Evolutionary conservation across 2,888 invertebrate species (phyloP).

Genomic region (Meiosimyza platycephala): DNA sequence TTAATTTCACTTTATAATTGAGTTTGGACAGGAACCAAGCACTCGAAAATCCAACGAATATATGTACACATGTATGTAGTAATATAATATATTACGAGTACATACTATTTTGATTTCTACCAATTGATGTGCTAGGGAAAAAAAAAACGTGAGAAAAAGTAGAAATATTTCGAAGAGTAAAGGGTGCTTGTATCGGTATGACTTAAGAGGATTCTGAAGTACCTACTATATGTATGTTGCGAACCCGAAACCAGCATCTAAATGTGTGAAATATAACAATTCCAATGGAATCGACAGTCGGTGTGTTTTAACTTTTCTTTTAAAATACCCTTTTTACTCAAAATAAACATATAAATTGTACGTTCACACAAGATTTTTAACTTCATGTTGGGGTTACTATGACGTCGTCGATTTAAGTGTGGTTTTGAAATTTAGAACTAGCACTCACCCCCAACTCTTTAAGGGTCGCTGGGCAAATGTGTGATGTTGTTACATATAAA

Average conservation of each 20-base stretch:
- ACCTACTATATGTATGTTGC: not conserved
- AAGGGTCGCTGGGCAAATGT: too few relatives aligned
- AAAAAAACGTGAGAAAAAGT: constrained; percentile 5
- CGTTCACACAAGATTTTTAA: constrained; percentile 24
- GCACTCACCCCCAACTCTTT: not conserved
- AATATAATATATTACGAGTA: too few relatives aligned
- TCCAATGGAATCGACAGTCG: not conserved
- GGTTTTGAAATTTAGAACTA: constrained; percentile 16
- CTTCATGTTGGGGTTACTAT: constrained; percentile 23
- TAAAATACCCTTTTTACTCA: not conserved
- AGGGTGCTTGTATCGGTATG: not conserved
- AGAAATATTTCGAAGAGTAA: not conserved
- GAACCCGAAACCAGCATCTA: constrained; percentile 15
- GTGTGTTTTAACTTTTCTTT: not conserved
- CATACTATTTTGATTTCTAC: not conserved
- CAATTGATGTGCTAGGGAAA: not conserved
- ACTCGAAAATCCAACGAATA: not conserved
- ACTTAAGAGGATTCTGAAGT: not conserved
- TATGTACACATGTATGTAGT: too few relatives aligned
- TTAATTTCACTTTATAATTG: constrained; percentile 58
- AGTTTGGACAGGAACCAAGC: constrained; percentile 13
- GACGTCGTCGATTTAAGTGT: constrained; percentile 10
- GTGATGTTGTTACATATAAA: too few relatives aligned
- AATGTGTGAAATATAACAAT: not conserved
- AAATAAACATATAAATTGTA: constrained; percentile 16